Evolutionary conservation across 2,113 vertebrate genomes (phyloP).

Genomic region (Mastomys coucha): DNA sequence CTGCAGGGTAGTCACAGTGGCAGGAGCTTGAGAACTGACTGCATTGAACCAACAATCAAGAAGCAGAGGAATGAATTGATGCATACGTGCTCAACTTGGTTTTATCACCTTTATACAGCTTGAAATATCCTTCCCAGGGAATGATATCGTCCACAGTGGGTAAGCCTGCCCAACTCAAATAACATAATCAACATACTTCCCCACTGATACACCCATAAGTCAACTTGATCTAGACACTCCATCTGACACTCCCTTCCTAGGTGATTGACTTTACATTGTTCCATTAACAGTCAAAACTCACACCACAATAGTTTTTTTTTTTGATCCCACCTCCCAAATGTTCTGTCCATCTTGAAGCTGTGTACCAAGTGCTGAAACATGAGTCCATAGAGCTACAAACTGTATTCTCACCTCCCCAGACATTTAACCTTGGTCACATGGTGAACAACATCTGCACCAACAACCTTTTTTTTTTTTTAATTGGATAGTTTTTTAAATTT

Average conservation of each 20-base stretch:
- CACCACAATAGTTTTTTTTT: neutral
- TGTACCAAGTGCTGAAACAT: neutral
- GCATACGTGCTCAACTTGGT: neutral
- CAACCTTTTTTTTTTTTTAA: neutral
- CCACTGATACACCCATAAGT: neutral
- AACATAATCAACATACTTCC: neutral
- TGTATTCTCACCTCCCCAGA: neutral
- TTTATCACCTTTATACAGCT: neutral
- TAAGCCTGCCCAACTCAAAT: neutral
- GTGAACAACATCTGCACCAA: neutral
- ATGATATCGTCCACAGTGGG: neutral
- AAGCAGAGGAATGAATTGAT: neutral
- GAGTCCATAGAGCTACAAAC: neutral
- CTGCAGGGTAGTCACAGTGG: no score
- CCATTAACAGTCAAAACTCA: neutral
- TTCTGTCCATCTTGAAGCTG: neutral
- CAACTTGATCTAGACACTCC: neutral
- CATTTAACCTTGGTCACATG: neutral
- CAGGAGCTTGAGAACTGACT: neutral
- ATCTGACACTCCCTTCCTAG: neutral
- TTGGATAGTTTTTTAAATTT: no score
- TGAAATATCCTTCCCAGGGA: neutral
- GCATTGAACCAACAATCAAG: no score
- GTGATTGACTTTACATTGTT: neutral
- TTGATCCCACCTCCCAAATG: neutral